Conservation (phyloP, 2,797 vertebrate species). For the Merluccius polli region DNA sequence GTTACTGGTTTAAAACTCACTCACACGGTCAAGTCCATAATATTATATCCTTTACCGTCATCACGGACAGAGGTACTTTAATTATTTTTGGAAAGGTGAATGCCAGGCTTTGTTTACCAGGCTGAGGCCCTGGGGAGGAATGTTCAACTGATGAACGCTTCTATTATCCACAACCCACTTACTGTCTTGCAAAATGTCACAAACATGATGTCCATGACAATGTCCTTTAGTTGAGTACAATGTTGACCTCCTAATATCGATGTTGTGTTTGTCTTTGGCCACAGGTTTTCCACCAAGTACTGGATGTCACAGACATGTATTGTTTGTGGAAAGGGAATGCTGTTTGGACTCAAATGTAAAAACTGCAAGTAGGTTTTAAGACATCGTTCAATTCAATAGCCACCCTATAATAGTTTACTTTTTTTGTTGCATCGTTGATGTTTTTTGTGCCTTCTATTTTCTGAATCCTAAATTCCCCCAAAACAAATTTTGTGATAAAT, state of each 20-base stretch:
- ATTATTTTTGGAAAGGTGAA: conserved; percentile 50
- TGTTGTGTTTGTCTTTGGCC: conserved; percentile 35
- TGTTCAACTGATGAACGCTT: background rate
- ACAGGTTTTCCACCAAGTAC: conserved; percentile 99
- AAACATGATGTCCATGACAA: conserved; percentile 1
- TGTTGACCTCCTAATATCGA: background rate
- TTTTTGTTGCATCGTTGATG: background rate
- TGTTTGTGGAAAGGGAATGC: conserved; percentile 98
- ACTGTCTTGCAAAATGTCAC: conserved; percentile 43
- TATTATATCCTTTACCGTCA: too few species aligned
- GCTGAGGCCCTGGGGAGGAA: background rate
- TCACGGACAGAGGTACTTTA: conserved; percentile 26
- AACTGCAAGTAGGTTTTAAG: conserved; percentile 93
- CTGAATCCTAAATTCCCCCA: background rate
- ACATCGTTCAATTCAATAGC: background rate
- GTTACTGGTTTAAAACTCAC: too few species aligned
- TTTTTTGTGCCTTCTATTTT: background rate
- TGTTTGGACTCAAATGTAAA: conserved; percentile 99
- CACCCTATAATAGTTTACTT: background rate
- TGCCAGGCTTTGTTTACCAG: conserved; percentile 32
- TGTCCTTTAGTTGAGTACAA: too few species aligned
- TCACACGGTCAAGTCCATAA: too few species aligned
- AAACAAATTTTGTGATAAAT: too few species aligned
- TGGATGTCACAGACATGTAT: conserved; percentile 99
- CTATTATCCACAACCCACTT: background rate